Evolutionary conservation across 2,888 invertebrate species (phyloP), one percentile per base, ranked within the genome.

Genomic region (Polylopha cassiicola): DNA sequence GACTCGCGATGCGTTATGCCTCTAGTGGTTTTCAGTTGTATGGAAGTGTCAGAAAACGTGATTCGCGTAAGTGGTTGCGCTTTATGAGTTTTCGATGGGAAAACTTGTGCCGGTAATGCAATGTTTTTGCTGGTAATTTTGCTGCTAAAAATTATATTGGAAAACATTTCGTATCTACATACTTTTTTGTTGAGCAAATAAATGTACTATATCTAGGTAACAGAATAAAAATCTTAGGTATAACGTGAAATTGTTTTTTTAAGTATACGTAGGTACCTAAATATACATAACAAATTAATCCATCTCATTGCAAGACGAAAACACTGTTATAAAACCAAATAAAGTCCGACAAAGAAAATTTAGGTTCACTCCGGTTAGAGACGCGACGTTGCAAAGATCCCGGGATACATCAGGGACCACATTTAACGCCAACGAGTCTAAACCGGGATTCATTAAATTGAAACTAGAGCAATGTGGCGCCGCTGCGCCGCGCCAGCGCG

Each of bases 391-490:
- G 51, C 44, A 54, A 58, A 69, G 61, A 60, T 61, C 51, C 52
- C 47, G 36, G 47, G 61, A 55, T 24, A 44, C 20, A n/a, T 36
- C 23, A 36, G 33, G 18, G 26, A 46, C 56, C 55, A 57, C 56
- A 65, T 70, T 70, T 65, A 68, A 61, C 63, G 59, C 58, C 50
- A 51, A 46, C 31, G 17, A 54, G 53, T 53, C 61, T 55, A 61
- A 65, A 65, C 62, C 60, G 55, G 67, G 65, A 67, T 74, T 76
- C 67, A 75, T 77, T 73, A 74, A 68, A 71, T 68, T 61, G 66
- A 68, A 76, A 73, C 70, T 73, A 55, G 65, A 63, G 55, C 73
- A 68, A 70, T 70, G 70, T 73, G 73, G 72, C 75, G 67, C 46
- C 66, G 60, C 10, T 9, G 20, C 39, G 41, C 24, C 32, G 56